phyloP scores from a whole-genome alignment of 1,140 invertebrate species.

The Daktulosphaira vitifoliae region DNA sequence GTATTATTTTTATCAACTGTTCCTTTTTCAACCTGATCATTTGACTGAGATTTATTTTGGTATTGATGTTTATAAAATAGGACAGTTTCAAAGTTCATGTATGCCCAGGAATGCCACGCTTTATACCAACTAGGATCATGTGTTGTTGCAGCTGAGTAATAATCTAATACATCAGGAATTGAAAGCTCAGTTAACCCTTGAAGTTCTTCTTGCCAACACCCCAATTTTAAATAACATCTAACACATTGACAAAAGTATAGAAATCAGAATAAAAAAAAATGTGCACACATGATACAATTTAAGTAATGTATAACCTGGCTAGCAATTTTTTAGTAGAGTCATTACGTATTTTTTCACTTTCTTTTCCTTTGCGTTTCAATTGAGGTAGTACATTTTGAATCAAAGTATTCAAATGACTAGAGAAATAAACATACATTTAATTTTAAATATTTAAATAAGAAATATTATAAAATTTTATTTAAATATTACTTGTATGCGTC shows the following conservation, averaged over 20 bases:
- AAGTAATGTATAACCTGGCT: conserved; percentile 9
- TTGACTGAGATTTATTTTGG: conserved; percentile 42
- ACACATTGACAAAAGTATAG: too few relatives aligned
- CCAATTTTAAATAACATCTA: conserved; percentile 80
- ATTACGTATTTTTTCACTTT: conserved; percentile 4
- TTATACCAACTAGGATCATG: conserved; percentile 85
- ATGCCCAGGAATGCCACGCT: conserved; percentile 97
- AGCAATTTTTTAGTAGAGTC: conserved; percentile 28
- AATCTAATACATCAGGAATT: conserved; percentile 72
- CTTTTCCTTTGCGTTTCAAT: conserved; percentile 22
- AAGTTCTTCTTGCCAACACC: conserved; percentile 79
- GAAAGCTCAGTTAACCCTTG: conserved; percentile 70
- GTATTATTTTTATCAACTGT: neutral
- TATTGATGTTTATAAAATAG: conserved; percentile 72
- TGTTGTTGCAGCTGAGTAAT: conserved; percentile 77
- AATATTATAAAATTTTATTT: neutral
- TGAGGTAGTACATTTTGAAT: conserved; percentile 19
- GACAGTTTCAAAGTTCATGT: conserved; percentile 96
- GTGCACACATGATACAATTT: too few relatives aligned
- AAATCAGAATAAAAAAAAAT: too few relatives aligned
- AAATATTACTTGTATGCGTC: conserved; percentile 54
- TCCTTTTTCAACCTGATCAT: conserved; percentile 5
- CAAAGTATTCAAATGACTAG: conserved; percentile 19
- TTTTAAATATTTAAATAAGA: neutral
- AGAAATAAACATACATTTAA: too few relatives aligned